phyloP scores from a whole-genome alignment of 2,888 invertebrate species.

The Troides aeacus region DNA sequence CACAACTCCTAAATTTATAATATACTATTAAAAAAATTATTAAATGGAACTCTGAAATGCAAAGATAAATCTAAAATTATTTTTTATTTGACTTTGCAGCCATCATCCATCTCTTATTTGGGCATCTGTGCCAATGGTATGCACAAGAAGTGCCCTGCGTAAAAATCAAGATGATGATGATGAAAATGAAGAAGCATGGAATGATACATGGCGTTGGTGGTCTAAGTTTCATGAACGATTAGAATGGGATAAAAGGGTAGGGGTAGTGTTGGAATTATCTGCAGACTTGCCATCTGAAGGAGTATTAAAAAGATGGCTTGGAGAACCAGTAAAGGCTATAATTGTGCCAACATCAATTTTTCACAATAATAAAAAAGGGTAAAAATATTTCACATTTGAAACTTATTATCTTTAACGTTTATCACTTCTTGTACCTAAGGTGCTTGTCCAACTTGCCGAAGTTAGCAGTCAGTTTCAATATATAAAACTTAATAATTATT shows the following conservation, averaged over 20 bases:
- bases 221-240: constrained; percentile 83
- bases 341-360: constrained; percentile 91
- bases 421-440: background rate
- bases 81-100: constrained; percentile 49
- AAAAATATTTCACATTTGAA: constrained; percentile 50
- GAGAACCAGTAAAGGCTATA: constrained; percentile 94
- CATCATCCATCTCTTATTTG: constrained; percentile 79
- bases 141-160: constrained; percentile 49
- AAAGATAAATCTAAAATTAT: background rate
- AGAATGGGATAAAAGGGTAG: constrained; percentile 80
- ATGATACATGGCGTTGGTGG: constrained; percentile 92
- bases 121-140: constrained; percentile 84
- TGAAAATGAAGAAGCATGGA: constrained; percentile 66
- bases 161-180: constrained; percentile 55
- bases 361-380: constrained; percentile 95
- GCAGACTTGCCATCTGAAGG: constrained; percentile 87
- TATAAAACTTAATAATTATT: too few relatives aligned
- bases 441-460: too few relatives aligned
- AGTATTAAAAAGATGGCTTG: constrained; percentile 92
- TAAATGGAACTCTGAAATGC: background rate
- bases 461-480: too few relatives aligned
- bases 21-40: background rate
- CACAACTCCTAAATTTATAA: too few relatives aligned
- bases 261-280: constrained; percentile 89
- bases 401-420: background rate